Conservation (phyloP, 2,888 invertebrate genomes). For the Ptilodon capucinus region DNA sequence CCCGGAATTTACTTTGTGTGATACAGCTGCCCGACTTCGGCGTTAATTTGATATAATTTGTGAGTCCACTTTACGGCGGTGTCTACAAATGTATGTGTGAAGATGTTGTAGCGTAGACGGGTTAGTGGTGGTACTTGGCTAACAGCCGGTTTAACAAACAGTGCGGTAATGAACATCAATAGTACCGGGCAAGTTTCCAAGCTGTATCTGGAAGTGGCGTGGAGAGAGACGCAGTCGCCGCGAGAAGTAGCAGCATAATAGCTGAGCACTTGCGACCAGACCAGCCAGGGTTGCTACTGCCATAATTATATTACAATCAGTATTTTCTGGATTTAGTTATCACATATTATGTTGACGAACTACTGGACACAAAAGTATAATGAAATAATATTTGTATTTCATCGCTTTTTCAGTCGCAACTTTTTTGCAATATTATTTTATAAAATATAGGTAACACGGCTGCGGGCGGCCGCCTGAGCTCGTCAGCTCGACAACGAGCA, state of each 20-base stretch:
- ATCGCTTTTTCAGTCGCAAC: too few relatives aligned
- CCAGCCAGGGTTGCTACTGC: constrained; percentile 15
- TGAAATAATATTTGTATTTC: neutral
- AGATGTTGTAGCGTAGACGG: constrained; percentile 3
- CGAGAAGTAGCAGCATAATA: constrained; percentile 53
- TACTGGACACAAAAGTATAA: too few relatives aligned
- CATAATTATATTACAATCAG: too few relatives aligned
- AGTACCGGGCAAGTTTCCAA: constrained; percentile 68
- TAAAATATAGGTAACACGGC: constrained; percentile 9
- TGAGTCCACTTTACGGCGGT: constrained; percentile 33
- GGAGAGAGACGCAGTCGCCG: constrained; percentile 44
- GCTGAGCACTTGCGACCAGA: constrained; percentile 45
- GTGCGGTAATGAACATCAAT: constrained; percentile 61
- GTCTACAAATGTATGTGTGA: constrained; percentile 4
- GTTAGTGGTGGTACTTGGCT: constrained; percentile 26
- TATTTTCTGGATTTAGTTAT: too few relatives aligned
- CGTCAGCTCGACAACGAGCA: constrained; percentile 61
- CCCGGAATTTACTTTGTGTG: constrained; percentile 69
- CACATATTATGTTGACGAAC: too few relatives aligned
- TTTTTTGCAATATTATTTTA: neutral
- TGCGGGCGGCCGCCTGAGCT: constrained; percentile 33
- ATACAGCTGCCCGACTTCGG: constrained; percentile 54
- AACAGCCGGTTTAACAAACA: constrained; percentile 48
- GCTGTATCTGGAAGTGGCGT: constrained; percentile 53
- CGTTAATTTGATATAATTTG: constrained; percentile 55